Evolutionary conservation across 2,113 vertebrate genomes (phyloP), one percentile per base, ranked within the genome.

Genomic region (Sisor rabdophorus): DNA sequence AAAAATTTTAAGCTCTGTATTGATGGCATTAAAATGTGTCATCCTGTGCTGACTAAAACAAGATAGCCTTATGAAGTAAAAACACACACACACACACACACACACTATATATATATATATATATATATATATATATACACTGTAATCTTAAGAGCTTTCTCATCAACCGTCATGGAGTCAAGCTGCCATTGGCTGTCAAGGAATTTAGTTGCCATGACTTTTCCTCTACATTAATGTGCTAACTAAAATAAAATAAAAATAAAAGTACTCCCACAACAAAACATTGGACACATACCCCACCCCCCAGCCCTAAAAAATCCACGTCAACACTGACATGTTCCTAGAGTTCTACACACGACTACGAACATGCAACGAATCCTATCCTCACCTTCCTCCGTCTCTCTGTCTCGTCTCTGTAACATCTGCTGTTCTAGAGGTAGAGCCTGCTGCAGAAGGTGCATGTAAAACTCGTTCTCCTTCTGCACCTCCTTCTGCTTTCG

Each of bases 381-480:
- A 3, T 30, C 87, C 93, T 92, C 88, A 95, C 97, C 96, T 92
- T 99, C 97, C 81, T 98, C 97, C 15, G 95, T 91, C 86, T 99
- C 96, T 81, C 95, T 92, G 85, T 98, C 97, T 82, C 95, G 96
- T 77, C 95, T 94, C 81, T 99, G 97, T 32, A 97, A 90, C 94
- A 98, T 96, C 88, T 98, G 96, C 55, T 99, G 97, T 83, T 98
- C 97, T 17, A 95, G 94, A 26, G 97, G 97, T 65, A 99, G 89
- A 0, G 96, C 96, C 85, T 99, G 97, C 81, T 97, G 96, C 50
- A 99, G 93, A 24, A 99, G 95, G 89, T 99, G 95, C 96, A 98
- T 98, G 87, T 99, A 99, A 91, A 99, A 99, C 74, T 99, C 96
- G 0, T 99, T 99, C 91, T 99, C 96, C 83, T 98, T 98, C 84